Base-by-base conservation (phyloP, 2,797 vertebrate species). In the Kryptolebias ocellatus region DNA sequence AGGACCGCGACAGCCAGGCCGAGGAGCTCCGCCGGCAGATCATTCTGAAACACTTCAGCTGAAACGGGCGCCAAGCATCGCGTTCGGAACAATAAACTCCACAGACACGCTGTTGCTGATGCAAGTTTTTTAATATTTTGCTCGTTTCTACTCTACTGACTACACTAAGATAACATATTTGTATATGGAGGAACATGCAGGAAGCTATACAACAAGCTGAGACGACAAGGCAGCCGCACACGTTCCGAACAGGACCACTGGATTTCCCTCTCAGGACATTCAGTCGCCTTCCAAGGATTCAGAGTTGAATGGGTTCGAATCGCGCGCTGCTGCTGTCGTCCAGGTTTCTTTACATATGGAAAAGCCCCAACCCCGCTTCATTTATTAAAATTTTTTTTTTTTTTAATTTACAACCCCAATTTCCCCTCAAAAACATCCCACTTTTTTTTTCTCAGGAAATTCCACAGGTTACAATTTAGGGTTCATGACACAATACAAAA, bases 21-120 rank as follows among this genome's bases (percentile, higher is more conserved):
- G 94, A 95, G 70, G 93, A 91, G 2, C 86, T 95, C 64, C 93
- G 94, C 5, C 94, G 94, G 72, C 94, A 97, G 60, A 91, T 98
- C 53, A 88, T 98, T 53, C 90, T 95, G 27, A 94, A 94, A 85
- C 94, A 98, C 85, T 98, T 98, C 76, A 95, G 94, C 86, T 97
- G 75, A 85, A 57, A 29, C 39, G 5, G 4, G 2, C 0, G 50
- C 12, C 5, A 24, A 34, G 5, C 44, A 61, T 28, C 5, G 15
- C 51, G 29, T 31, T n/a, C 15, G 8, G 77, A 74, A 28, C 39
- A 79, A 80, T 31, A 71, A 70, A 80, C 2, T 1, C 18, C 24
- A 84, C 67, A 18, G 70, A 90, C 74, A 57, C 78, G 0, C 39
- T 18, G 74, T 76, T 92, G 92, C 91, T 92, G 89, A 92, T 92